phyloP scores from a whole-genome alignment of 2,113 vertebrate species.

The Ondatra zibethicus region DNA sequence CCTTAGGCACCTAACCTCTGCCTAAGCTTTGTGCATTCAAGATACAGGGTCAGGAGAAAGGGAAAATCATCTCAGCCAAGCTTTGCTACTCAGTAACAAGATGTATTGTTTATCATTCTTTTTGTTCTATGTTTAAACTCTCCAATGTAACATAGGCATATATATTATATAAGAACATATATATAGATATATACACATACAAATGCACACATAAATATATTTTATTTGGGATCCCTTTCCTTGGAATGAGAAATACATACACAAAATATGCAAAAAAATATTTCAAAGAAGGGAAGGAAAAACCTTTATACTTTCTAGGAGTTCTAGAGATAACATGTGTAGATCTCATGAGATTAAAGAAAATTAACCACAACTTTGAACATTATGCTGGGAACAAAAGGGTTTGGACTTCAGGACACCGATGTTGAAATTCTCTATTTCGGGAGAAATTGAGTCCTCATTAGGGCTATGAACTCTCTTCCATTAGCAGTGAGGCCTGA shows the following conservation, averaged over 20 bases:
- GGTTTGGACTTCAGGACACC: not conserved
- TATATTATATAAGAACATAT: not conserved
- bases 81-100: not conserved
- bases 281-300: not conserved
- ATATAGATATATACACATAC: not conserved
- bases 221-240: conserved; percentile 16
- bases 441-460: conserved; percentile 10
- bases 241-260: not conserved
- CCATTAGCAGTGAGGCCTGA: conserved; percentile 53
- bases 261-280: not conserved
- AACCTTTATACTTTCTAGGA: not conserved
- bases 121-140: conserved; percentile 23
- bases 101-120: not conserved
- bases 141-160: not conserved
- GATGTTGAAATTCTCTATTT: conserved; percentile 36
- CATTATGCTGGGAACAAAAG: not conserved
- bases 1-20: not conserved
- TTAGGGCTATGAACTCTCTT: conserved; percentile 33
- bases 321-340: conserved; percentile 4
- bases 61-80: not conserved
- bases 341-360: not conserved
- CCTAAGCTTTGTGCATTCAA: not conserved
- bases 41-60: accelerated
- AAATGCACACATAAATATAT: not conserved
- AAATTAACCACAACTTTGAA: not conserved